These are phyloP conservation scores for Erpetoichthys calabaricus DNA, from an alignment of 2,797 vertebrate species.

Conservation along the genomic window DNA sequence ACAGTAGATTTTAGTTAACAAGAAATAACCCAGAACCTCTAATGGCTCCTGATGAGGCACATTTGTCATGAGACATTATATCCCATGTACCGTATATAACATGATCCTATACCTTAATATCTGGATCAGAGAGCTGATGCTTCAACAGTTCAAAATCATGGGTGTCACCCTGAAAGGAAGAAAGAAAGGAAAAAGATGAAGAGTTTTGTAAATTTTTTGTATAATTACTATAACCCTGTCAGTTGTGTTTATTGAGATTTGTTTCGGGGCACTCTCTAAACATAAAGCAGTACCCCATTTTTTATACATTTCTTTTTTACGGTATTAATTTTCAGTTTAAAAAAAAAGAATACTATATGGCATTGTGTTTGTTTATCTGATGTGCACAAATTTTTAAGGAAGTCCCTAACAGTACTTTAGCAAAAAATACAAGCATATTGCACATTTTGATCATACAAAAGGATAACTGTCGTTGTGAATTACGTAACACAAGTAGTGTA, in stretches of 20 bases:
- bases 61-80: too few relatives aligned
- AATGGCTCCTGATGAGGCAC: too few relatives aligned
- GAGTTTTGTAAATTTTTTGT: conserved; percentile 1
- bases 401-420: too few relatives aligned
- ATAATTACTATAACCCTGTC: neutral
- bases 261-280: neutral
- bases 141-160: conserved; percentile 74
- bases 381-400: too few relatives aligned
- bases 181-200: neutral
- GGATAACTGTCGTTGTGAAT: too few relatives aligned
- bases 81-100: neutral
- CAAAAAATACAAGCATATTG: too few relatives aligned
- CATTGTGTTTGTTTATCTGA: too few relatives aligned
- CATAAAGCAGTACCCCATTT: neutral
- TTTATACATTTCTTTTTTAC: neutral
- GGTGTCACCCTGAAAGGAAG: conserved; percentile 57
- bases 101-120: conserved; percentile 70
- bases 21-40: too few relatives aligned
- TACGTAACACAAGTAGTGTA: too few relatives aligned
- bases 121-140: conserved; percentile 77
- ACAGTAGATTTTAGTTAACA: too few relatives aligned
- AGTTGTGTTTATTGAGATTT: too few relatives aligned
- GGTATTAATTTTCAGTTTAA: neutral
- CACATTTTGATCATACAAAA: too few relatives aligned
- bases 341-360: neutral